Percentiles rank a stretch among this genome's conserved stretches.
phyloP scores from a whole-genome alignment of 2,113 vertebrate species.

The Cinclus mexicanus region DNA sequence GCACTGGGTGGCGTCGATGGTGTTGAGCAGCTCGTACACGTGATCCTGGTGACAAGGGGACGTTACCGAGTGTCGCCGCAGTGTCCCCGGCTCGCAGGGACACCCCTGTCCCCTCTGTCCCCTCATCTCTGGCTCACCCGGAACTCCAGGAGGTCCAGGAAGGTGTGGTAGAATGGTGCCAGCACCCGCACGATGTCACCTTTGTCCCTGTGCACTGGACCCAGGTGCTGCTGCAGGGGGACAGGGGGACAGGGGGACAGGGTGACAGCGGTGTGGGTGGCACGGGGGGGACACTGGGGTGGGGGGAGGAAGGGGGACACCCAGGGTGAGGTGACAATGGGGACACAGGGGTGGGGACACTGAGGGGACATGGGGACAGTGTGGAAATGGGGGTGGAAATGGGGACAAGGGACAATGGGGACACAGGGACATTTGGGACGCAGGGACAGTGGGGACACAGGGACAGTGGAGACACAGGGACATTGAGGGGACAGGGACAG shows the following conservation, averaged over 20 bases:
- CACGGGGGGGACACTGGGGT: not conserved
- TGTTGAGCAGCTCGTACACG: conserved; percentile 92
- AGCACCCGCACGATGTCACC: not conserved
- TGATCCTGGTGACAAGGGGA: conserved; percentile 80
- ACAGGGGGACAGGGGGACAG: not conserved
- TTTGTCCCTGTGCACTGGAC: not conserved
- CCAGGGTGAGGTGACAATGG: not conserved
- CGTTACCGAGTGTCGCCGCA: not conserved
- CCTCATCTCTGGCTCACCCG: not conserved
- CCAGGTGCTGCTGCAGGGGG: not conserved
- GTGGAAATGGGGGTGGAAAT: not conserved
- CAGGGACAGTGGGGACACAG: no score
- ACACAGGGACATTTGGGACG: no score
- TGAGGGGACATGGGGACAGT: no score
- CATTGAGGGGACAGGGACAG: no score
- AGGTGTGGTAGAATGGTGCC: not conserved
- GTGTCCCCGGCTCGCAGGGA: not conserved
- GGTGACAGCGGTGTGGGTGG: not conserved
- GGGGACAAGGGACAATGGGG: no score
- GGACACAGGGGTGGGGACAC: not conserved
- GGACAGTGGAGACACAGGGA: no score
- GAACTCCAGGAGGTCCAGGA: not conserved
- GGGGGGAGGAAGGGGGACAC: not conserved
- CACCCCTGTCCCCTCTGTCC: not conserved
- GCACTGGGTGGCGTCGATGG: conserved; percentile 90